These are phyloP conservation scores for Agrypnia vestita DNA, from an alignment of 1,140 invertebrate species.

Conservation along the genomic window DNA sequence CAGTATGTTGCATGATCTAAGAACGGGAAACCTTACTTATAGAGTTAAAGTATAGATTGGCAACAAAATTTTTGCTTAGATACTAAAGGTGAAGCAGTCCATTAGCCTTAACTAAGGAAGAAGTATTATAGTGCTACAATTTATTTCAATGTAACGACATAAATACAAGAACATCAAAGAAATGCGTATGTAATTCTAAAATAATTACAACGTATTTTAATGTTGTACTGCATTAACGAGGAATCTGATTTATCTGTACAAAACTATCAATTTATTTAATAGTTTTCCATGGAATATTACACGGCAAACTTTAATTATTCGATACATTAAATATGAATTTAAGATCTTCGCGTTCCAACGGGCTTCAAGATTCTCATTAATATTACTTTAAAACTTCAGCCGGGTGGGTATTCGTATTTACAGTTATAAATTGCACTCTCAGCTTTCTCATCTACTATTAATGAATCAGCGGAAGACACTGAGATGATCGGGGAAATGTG, in stretches of 20 bases:
- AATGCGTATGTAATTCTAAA: too few species aligned
- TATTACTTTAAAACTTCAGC: conserved; percentile 33
- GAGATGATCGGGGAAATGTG: conserved; percentile 2
- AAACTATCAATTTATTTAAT: conserved; percentile 5
- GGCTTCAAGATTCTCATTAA: conserved; percentile 29
- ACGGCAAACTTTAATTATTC: conserved; percentile 23
- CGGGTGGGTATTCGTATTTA: not conserved
- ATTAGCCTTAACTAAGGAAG: too few species aligned
- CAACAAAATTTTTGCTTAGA: too few species aligned
- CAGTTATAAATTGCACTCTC: conserved; percentile 16
- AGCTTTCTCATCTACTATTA: conserved; percentile 5
- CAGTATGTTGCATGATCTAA: too few species aligned
- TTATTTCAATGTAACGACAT: too few species aligned
- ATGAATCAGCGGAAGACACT: not conserved
- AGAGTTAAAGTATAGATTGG: too few species aligned
- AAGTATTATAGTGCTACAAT: too few species aligned
- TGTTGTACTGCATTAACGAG: not conserved
- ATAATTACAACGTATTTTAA: too few species aligned
- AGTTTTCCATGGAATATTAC: not conserved
- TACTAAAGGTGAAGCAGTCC: too few species aligned
- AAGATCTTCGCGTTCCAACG: conserved; percentile 17
- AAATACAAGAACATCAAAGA: too few species aligned
- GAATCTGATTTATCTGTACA: not conserved
- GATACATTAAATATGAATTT: conserved; percentile 36
- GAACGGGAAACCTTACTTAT: too few species aligned